Evolutionary conservation across 2,888 invertebrate genomes (phyloP).

Genomic region (Tenthredo mesomela): DNA sequence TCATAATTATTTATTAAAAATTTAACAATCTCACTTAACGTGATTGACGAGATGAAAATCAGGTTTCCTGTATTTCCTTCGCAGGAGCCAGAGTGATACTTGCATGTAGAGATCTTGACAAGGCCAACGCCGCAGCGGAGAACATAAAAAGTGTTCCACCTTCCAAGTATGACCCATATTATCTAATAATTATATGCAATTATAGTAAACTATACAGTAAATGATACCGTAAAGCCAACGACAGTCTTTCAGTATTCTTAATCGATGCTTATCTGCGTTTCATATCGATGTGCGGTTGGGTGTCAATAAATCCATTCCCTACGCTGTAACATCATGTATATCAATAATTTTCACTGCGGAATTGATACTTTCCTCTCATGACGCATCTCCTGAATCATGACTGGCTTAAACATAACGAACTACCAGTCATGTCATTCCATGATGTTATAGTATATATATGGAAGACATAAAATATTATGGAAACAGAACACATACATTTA

Average conservation of each 20-base stretch:
- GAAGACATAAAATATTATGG: background rate
- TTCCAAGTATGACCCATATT: conserved; percentile 62
- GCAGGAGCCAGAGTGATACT: conserved; percentile 76
- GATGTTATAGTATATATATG: background rate
- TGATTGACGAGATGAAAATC: background rate
- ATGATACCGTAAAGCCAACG: background rate
- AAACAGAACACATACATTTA: background rate
- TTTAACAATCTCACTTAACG: background rate
- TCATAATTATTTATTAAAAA: background rate
- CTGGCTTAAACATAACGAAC: background rate
- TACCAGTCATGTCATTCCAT: background rate
- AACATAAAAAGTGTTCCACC: conserved; percentile 72
- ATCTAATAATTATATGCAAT: background rate
- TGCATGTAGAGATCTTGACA: conserved; percentile 79
- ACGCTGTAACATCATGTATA: background rate
- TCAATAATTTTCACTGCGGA: background rate
- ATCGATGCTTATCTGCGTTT: background rate
- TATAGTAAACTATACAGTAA: background rate
- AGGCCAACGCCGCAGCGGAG: conserved; percentile 76
- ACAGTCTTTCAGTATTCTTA: background rate
- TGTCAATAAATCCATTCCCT: background rate
- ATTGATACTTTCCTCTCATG: background rate
- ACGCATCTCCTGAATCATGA: background rate
- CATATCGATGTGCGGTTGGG: background rate
- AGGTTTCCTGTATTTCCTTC: background rate